phyloP scores from a whole-genome alignment of 53 echinoderm and acorn worm genomes.

The Echinometra lucunter region DNA sequence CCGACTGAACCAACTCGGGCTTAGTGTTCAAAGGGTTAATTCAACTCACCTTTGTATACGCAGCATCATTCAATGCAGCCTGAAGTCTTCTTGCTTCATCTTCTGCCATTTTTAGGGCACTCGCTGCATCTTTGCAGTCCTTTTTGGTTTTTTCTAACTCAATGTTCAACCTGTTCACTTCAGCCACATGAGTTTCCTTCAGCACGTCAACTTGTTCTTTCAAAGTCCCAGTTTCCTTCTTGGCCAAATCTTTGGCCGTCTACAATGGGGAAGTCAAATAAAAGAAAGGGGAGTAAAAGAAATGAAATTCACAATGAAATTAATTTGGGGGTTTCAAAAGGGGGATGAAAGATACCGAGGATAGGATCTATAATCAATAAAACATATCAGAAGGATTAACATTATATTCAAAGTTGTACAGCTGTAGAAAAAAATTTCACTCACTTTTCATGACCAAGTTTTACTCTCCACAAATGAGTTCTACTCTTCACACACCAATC shows the following conservation, averaged over 20 bases:
- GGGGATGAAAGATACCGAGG: no score
- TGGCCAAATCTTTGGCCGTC: slow-evolving; percentile 39
- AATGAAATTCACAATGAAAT: no score
- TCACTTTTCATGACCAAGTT: no score
- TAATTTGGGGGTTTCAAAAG: no score
- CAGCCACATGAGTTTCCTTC: slow-evolving; percentile 71
- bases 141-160: slow-evolving; percentile 77
- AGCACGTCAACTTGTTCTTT: slow-evolving; percentile 39
- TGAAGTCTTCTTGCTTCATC: slow-evolving; percentile 75
- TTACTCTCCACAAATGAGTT: no score
- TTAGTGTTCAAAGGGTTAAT: no score
- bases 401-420: no score
- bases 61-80: slow-evolving; percentile 75
- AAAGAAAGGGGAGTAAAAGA: not conserved
- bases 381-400: no score
- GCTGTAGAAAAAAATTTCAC: no score
- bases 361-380: no score
- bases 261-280: not conserved
- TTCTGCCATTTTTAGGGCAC: slow-evolving; percentile 60
- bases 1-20: no score
- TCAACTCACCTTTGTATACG: slow-evolving; percentile 75
- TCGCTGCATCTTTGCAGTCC: slow-evolving; percentile 72
- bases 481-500: no score
- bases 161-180: slow-evolving; percentile 72
- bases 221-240: not conserved